These are phyloP conservation scores for Drosophila atroscutellata DNA, from an alignment of 2,888 invertebrate species.

Conservation along the genomic window DNA sequence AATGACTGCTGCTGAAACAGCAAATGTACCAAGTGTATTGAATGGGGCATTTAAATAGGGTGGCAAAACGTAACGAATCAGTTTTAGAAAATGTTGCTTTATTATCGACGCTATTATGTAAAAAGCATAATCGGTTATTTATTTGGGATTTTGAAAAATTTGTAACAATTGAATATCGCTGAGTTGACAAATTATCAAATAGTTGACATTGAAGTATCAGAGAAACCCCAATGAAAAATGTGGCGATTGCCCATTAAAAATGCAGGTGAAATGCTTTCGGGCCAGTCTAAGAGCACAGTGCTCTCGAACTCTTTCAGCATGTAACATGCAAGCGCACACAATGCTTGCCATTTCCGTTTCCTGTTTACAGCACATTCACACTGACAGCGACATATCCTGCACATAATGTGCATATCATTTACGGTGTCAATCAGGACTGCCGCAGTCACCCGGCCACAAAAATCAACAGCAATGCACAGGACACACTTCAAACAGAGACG, in stretches of 20 bases:
- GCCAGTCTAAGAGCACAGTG: slow-evolving; percentile 49
- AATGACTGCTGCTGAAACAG: slow-evolving; percentile 60
- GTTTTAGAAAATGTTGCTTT: neutral
- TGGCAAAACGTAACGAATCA: slow-evolving; percentile 26
- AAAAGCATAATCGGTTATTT: neutral
- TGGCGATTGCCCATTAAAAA: slow-evolving; percentile 42
- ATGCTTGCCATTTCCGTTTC: slow-evolving; percentile 79
- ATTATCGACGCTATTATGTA: neutral
- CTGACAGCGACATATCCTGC: slow-evolving; percentile 69
- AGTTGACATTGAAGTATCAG: neutral
- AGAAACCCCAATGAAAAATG: neutral
- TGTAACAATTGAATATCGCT: too few relatives aligned
- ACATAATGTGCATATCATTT: slow-evolving; percentile 77
- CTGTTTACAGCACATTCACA: slow-evolving; percentile 55
- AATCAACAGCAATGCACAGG: slow-evolving; percentile 53
- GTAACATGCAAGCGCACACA: slow-evolving; percentile 38
- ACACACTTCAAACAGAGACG: slow-evolving; percentile 33
- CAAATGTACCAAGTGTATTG: slow-evolving; percentile 50
- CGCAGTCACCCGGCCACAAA: slow-evolving; percentile 63
- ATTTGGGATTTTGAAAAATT: neutral
- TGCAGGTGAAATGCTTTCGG: slow-evolving; percentile 33
- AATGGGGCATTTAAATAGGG: slow-evolving; percentile 6
- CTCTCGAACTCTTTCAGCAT: slow-evolving; percentile 23
- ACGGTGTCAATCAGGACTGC: slow-evolving; percentile 71
- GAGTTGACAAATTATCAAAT: neutral